Evolutionary conservation across 2,797 vertebrate genomes (phyloP), one percentile per base, ranked within the genome.

Genomic region (Sarcoramphus papa): DNA sequence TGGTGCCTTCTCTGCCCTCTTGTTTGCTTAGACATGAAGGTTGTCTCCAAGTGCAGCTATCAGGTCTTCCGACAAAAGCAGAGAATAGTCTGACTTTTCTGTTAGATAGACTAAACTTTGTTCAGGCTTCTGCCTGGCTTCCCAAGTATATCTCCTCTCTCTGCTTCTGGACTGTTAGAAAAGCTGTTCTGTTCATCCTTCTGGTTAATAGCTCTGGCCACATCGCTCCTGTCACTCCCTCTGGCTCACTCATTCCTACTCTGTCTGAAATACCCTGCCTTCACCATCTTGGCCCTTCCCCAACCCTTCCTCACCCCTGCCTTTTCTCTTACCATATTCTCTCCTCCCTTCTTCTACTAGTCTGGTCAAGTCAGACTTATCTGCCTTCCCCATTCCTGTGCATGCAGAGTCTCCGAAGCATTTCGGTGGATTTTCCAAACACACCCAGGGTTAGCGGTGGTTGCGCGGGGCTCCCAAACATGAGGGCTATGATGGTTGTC

Each of bases 381-480:
- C 45, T 80, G 64, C 68, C 18, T 60, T 72, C 50, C 19, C 21
- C 1, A 0, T 62, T 60, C 11, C 27, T 23, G 2, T 25, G 15
- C 57, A 9, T 60, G 5, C 20, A 47, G 37, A 37, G 47, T 43
- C 45, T 89, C 50, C 4, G 3, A 33, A 85, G 11, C 31, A 60
- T 53, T 88, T 77, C 35, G 33, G 4, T 59, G 35, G 19, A 9
- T 81, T 79, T 89, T 79, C 30, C 31, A 50, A 28, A 10, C 3
- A 3, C 1, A 2, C 23, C 75, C 6, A 30, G 47, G 31, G 22
- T 30, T 62, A 57, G 37, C 0, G 2, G 48, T 43, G 51, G 30
- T 20, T 85, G 21, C 0, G 0, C 0, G 1, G 48, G 19, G 25
- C 18, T 82, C 64, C 33, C 48, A 70, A 6, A n/a, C 18, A 9